Base-by-base conservation (phyloP, 2,797 vertebrate genomes). In the Lophotriccus pileatus region DNA sequence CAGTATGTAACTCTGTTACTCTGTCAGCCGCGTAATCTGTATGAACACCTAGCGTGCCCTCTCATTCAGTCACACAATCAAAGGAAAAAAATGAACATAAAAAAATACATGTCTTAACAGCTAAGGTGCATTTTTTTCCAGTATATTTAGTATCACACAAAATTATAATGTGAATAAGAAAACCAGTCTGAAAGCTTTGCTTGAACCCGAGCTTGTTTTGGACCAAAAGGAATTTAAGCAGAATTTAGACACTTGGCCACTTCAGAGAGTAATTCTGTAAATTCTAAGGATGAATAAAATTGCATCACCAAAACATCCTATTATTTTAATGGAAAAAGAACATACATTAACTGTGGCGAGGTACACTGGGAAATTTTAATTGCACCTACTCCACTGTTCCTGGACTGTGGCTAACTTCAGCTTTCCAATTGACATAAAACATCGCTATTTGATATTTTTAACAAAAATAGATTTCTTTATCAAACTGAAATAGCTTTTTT, bases 191-290 rank as follows among this genome's bases (percentile, higher is more conserved):
- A 94, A 94, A 84, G 73, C 34, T 73, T 85, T 87, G n/a, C 56
- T 90, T 56, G 68, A 77, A 64, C 66, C 8, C 2, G 2, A 90
- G 34, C 24, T 87, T 90, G 58, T 68, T 63, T 96, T 64, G 34
- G 59, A 86, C 91, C 36, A 91, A 53, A 95, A 63, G n/a, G 20
- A 67, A 93, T 87, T 83, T 14, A 87, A 47, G 72, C 37, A 91
- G 53, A 95, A 93, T 87, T 90, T 70, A 93, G 18, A 41, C 43
- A 44, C 44, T 67, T 84, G 68, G 47, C 16, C 94, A 79, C 82
- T 82, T 60, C 28, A 62, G 28, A 63, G 50, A 69, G 30, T 24
- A 87, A 89, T 60, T 92, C 79, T 56, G 62, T 83, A 94, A 87
- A 86, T 79, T 36, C 50, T 56, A 93, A 75, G 63, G 32, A 68